phyloP scores from a whole-genome alignment of 2,797 vertebrate genomes.

The Ispidina lecontei region DNA sequence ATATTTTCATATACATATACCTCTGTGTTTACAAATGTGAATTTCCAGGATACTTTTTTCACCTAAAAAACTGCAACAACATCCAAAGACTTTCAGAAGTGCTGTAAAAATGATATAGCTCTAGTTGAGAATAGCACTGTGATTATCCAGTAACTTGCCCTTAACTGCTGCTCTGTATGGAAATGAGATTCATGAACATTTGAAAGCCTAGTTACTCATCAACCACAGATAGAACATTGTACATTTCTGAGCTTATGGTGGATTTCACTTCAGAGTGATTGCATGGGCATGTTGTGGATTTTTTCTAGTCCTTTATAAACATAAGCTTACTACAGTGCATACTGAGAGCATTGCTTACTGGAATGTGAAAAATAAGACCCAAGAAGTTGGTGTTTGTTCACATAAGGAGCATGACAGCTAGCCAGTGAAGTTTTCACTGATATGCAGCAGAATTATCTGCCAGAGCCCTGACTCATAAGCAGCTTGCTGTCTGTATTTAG shows the following conservation, averaged over 20 bases:
- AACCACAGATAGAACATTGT: neutral
- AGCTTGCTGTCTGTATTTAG: conserved; percentile 54
- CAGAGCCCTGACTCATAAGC: conserved; percentile 62
- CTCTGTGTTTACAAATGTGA: conserved; percentile 40
- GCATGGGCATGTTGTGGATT: neutral
- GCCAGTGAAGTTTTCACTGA: conserved; percentile 29
- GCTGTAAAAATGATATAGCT: neutral
- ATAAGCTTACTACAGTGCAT: conserved; percentile 11
- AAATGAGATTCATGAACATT: conserved; percentile 47
- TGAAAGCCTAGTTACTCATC: conserved; percentile 44
- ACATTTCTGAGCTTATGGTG: conserved; percentile 1
- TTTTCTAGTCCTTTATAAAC: neutral
- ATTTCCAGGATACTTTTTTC: neutral
- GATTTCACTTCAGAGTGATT: conserved; percentile 1
- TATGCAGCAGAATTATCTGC: conserved; percentile 44
- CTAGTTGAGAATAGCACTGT: neutral
- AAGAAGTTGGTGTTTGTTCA: neutral
- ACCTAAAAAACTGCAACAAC: conserved; percentile 2
- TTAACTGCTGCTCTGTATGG: neutral
- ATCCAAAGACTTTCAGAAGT: conserved; percentile 8
- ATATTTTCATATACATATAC: conserved; percentile 14
- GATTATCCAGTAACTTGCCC: conserved; percentile 19
- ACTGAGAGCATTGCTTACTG: conserved; percentile 25
- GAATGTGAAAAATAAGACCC: neutral
- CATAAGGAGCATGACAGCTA: conserved; percentile 12